Base-by-base conservation (phyloP, 1,140 invertebrate species). In the Apocrypta bakeri region DNA sequence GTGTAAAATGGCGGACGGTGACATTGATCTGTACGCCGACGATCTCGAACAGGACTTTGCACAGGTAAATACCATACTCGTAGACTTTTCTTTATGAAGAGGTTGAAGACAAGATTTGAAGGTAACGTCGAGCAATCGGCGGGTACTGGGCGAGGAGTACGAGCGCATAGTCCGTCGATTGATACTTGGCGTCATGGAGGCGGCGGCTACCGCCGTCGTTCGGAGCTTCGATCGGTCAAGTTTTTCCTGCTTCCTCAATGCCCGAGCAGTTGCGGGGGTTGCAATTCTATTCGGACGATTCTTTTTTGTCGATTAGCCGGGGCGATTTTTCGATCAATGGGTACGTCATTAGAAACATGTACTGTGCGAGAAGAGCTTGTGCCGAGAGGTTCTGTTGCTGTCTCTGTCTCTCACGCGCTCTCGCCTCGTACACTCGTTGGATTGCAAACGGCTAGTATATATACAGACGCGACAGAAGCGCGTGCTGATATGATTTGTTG, bases 11-110 rank as follows among this genome's bases (percentile, higher is more conserved):
- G 97, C 97, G 93, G 97, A 98, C 93, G 96, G 96, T 93, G 98
- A 98, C 94, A 98, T 99, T 92, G 98, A 99, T 96, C 94, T 99
- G 87, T 99, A 99, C 93, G 97, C 96, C 86, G 98, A 98, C 91
- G 97, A 98, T 95, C 95, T 98, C 90, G 97, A 98, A 93, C 96
- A 97, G 91, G 97, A 98, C 94, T 98, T 98, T 93, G 96, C 96
- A 88, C 95, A 96, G 93, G 96, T 96, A 94, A 93, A 85, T 48
- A 31, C 14, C 25, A 3, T n/a, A 56, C 12, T 56, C 17, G 17
- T 21, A 21, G 17, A 14, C 21, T 37, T 29, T n/a, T 12, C 14
- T 29, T 6, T 31, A 31, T 7, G 27, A 8, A 21, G 17, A 17
- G 3, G 33, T 29, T 8, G 27, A 71, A 31, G 12, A 14, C 17